Evolutionary conservation across 2,113 vertebrate species (phyloP), one percentile per base, ranked within the genome.

Genomic region (Saimiri boliviensis): DNA sequence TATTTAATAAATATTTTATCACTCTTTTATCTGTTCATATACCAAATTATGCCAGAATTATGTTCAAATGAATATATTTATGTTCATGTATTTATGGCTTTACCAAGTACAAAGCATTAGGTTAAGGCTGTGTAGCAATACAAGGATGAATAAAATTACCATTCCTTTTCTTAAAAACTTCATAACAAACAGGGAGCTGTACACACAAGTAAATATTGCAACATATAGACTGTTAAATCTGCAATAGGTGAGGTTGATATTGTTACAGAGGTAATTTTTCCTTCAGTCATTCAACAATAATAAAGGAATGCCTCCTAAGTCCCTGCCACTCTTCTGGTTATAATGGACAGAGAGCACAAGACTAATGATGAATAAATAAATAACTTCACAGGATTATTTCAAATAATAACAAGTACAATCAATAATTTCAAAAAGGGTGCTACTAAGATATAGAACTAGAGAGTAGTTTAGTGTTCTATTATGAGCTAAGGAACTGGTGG

Each of bases 61-160:
- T 79, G 47, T 27, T 86, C 54, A 91, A 95, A 96, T 45, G 86
- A 68, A 54, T 83, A 16, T 60, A 42, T 73, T 94, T 58, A 47
- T 92, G 84, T 81, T 70, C 35, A 35, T 37, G 3, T 30, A 68
- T 49, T 56, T 73, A 68, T 2, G 13, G 40, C 70, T 83, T 90
- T 86, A 52, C 32, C 37, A 88, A 70, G 9, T 68, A n/a, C n/a
- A 87, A 80, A 92, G 20, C 68, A 86, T 35, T 82, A 47, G 16
- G 4, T 5, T 30, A 87, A 93, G 27, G 12, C 25, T 77, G 6
- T 56, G 13, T 37, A 68, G 17, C 47, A 87, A 49, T 47, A 45
- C 3, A 30, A 92, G 27, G 21, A 42, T 82, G 45, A 76, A 58
- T 42, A 71, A 35, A 56, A 35, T 35, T 86, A 37, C 32, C 66